Base-by-base conservation (phyloP, 2,113 vertebrate species). In the Lepus europaeus region DNA sequence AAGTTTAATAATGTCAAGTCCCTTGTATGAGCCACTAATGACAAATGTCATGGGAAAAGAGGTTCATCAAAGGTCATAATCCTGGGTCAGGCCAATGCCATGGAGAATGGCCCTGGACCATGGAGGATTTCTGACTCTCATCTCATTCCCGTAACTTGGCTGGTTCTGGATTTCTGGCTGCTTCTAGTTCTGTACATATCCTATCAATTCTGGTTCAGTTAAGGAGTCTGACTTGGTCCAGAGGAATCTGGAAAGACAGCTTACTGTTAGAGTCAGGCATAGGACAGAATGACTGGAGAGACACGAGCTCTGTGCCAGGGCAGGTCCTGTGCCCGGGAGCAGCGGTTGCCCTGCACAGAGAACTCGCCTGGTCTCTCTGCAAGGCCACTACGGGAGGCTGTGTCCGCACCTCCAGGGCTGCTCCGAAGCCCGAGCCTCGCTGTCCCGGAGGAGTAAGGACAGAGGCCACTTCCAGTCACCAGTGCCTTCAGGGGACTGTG, bases 1-100 rank as follows among this genome's bases (percentile, higher is more conserved):
- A 79, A 49, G 22, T 88, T 88, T 76, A 92, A 86, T 81, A 39
- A 90, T 85, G 77, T 76, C 45, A 91, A 70, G 56, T 64, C 49
- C n/a, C 68, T 92, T 74, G 6, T 78, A 59, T 88, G 90, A 94
- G 66, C 63, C 68, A 93, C 78, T 31, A 69, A 16, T 39, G 78
- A 92, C 29, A 78, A 89, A 80, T 49, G 33, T 22, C 83, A 72
- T 29, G 27, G 45, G 9, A 33, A 74, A 19, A 84, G 63, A 66
- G 12, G 9, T 86, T 85, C 31, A 56, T 22, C n/a, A 68, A 72
- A 92, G 59, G 66, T 76, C n/a, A 33, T 51, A 19, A 74, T 78
- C 56, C n/a, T 82, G 68, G 39, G 33, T 59, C 78, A 91, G 85
- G 29, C 64, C 31, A 45, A 39, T 27, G 39, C 31, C 25, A 39